Evolutionary conservation across 2,113 vertebrate genomes (phyloP).

Genomic region (Conger conger): DNA sequence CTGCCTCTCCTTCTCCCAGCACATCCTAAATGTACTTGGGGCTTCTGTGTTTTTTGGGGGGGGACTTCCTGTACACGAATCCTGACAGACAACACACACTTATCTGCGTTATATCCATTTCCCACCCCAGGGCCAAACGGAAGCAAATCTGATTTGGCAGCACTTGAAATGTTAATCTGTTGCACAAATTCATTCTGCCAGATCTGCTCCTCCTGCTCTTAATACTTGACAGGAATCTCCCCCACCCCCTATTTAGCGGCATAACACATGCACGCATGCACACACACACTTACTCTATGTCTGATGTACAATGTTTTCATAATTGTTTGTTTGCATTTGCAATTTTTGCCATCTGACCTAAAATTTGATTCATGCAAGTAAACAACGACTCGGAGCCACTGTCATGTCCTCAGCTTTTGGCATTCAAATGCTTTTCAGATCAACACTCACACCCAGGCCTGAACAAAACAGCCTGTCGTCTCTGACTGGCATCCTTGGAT

Average conservation of each 20-base stretch:
- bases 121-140: conserved; percentile 11
- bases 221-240: not conserved
- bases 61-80: not conserved
- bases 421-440: conserved; percentile 1
- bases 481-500: conserved; percentile 52
- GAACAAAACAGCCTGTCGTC: not conserved
- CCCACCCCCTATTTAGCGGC: not conserved
- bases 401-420: not conserved
- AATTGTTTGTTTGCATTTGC: not conserved
- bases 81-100: conserved; percentile 27
- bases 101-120: conserved; percentile 28
- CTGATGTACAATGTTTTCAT: too few relatives aligned
- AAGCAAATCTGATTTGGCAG: conserved; percentile 28
- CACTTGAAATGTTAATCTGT: conserved; percentile 28
- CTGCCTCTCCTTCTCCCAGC: not conserved
- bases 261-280: not conserved
- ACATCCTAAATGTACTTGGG: not conserved
- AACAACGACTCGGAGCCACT: conserved; percentile 3
- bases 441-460: not conserved
- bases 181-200: conserved; percentile 16
- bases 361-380: conserved; percentile 11
- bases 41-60: not conserved
- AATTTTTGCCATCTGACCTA: not conserved
- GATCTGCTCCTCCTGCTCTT: not conserved
- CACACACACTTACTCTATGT: not conserved